Evolutionary conservation across 2,888 invertebrate species (phyloP).

Genomic region (Dicranocentrus wangi): DNA sequence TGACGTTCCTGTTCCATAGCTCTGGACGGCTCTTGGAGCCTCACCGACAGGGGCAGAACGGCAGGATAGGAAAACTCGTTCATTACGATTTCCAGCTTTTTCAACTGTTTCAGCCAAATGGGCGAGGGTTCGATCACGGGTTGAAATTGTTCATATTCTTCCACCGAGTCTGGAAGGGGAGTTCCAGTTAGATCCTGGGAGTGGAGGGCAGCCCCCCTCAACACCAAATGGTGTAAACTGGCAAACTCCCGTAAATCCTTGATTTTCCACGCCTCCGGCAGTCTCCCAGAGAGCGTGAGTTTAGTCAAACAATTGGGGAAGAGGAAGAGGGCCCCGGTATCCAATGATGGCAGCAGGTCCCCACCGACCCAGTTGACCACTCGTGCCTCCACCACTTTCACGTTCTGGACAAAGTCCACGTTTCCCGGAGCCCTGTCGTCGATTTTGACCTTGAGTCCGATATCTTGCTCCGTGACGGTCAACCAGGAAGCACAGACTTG

Average conservation of each 20-base stretch:
- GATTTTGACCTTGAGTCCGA: slow-evolving; percentile 42
- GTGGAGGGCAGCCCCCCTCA: slow-evolving; percentile 44
- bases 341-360: neutral
- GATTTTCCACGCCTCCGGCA: slow-evolving; percentile 46
- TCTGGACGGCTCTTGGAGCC: slow-evolving; percentile 43
- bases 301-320: slow-evolving; percentile 45
- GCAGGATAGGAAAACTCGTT: slow-evolving; percentile 58
- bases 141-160: slow-evolving; percentile 4
- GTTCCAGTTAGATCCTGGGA: slow-evolving; percentile 32
- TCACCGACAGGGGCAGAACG: slow-evolving; percentile 34
- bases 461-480: slow-evolving; percentile 16
- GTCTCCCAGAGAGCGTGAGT: slow-evolving; percentile 41
- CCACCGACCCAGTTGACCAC: slow-evolving; percentile 32
- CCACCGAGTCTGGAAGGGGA: neutral
- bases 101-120: slow-evolving; percentile 29
- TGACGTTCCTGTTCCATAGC: slow-evolving; percentile 32
- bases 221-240: slow-evolving; percentile 42
- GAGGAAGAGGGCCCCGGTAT: neutral
- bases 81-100: slow-evolving; percentile 47
- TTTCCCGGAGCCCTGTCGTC: slow-evolving; percentile 46
- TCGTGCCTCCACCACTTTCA: slow-evolving; percentile 53
- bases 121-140: neutral
- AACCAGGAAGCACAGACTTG: slow-evolving; percentile 55
- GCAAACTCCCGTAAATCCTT: slow-evolving; percentile 23
- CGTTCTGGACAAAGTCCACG: slow-evolving; percentile 40